Evolutionary conservation across 2,113 vertebrate species (phyloP), one percentile per base, ranked within the genome.

Genomic region (Misgurnus mizolepis): DNA sequence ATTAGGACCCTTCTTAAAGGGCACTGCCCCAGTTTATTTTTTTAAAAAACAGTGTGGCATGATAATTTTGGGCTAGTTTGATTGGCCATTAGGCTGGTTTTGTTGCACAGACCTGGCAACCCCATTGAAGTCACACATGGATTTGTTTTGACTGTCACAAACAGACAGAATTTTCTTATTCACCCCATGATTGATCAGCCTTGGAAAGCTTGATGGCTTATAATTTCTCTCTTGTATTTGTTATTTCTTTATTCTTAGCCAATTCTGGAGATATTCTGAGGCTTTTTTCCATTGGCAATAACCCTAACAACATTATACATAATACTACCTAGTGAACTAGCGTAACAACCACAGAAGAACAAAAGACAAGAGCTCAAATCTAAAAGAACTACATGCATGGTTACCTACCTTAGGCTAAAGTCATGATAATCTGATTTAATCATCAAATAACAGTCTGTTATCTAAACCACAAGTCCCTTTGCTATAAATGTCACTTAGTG

Each of bases 401-500:
- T 34, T 1, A 34, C 27, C 3, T 34, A 2, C 27, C 27, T 34
- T 34, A 34, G 27, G 27, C 27, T 34, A 7, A 47, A 47, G 45
- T 60, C n/a, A 61, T 74, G 17, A 22, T 14, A 22, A n/a, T 27
- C 56, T 58, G 56, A 27, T 70, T 53, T 10, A 70, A 70, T 72
- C 69, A 18, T 74, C 56, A 22, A 10, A 61, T 39, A 74, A 74
- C n/a, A 73, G 34, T 17, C 34, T 58, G 41, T 40, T 53, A 53
- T 11, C 49, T 53, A 10, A 53, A 12, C 49, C 11, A 4, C 49
- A 53, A 14, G 45, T 10, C 45, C 45, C 7, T 75, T 55, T 53
- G 56, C 66, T 60, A 41, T 50, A 76, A 69, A 69, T 70, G 56
- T 27, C 9, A 22, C 58, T 67, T 80, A 80, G 65, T 75, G 60